Evolutionary conservation across 2,797 vertebrate species (phyloP).

Genomic region (Schizothorax lantsangensis): DNA sequence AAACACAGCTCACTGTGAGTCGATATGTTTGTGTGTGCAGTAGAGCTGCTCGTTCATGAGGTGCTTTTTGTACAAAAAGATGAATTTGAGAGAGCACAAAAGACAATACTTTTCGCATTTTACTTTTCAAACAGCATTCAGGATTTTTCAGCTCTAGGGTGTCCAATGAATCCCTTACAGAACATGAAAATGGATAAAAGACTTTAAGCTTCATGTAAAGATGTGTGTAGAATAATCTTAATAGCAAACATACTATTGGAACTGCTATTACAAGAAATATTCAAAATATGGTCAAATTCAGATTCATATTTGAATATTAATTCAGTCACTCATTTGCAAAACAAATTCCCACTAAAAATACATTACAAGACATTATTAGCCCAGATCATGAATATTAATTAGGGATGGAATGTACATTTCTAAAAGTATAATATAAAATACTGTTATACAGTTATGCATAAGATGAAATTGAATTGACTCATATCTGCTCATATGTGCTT

Average conservation of each 20-base stretch:
- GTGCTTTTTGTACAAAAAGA: background rate
- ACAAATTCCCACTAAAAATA: background rate
- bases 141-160: background rate
- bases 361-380: background rate
- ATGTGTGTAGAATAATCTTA: background rate
- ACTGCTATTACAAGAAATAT: background rate
- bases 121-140: background rate
- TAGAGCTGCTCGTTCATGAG: background rate
- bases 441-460: slow-evolving; percentile 7
- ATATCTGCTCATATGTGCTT: background rate
- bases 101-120: background rate
- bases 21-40: slow-evolving; percentile 64
- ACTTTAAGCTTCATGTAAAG: background rate
- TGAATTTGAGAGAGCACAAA: background rate
- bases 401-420: background rate
- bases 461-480: slow-evolving; percentile 44
- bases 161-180: background rate
- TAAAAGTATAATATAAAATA: background rate
- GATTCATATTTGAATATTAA: background rate
- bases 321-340: background rate
- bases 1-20: slow-evolving; percentile 71
- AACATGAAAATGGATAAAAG: background rate
- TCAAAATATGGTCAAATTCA: background rate
- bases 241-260: background rate
- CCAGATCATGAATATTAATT: background rate